Evolutionary conservation across 2,888 invertebrate genomes (phyloP).

Genomic region (Drosophila multiciliata): DNA sequence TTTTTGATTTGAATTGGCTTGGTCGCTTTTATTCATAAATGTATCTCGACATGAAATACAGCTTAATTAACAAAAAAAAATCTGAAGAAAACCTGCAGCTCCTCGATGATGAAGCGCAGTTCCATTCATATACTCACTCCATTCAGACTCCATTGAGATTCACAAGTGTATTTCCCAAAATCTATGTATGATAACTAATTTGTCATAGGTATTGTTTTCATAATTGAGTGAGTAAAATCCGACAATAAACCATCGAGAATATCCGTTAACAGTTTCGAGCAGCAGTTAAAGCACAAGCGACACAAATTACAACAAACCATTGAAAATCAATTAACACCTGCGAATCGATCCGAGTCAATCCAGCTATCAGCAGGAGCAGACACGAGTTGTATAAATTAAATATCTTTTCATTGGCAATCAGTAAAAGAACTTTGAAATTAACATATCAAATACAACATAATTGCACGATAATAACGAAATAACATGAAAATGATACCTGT

Average conservation of each 20-base stretch:
- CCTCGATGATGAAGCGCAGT: conserved; percentile 67
- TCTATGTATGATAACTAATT: conserved; percentile 56
- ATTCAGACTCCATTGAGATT: conserved; percentile 28
- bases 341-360: conserved; percentile 31
- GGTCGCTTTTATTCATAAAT: conserved; percentile 73
- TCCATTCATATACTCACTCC: conserved; percentile 71
- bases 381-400: conserved; percentile 76
- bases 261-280: conserved; percentile 31
- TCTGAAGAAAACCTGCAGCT: conserved; percentile 64
- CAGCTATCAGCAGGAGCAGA: conserved; percentile 45
- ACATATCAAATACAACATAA: conserved; percentile 83
- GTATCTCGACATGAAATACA: conserved; percentile 77
- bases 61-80: conserved; percentile 82
- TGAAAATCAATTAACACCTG: conserved; percentile 80
- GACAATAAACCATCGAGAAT: conserved; percentile 23
- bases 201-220: conserved; percentile 60
- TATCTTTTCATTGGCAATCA: conserved; percentile 54
- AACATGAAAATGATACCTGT: conserved; percentile 55
- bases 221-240: conserved; percentile 57
- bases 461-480: conserved; percentile 77
- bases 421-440: conserved; percentile 66
- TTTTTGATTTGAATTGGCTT: conserved; percentile 26
- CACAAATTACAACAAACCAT: conserved; percentile 59
- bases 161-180: conserved; percentile 42
- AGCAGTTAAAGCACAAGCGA: conserved; percentile 62